Evolutionary conservation across 2,797 vertebrate genomes (phyloP).

Genomic region (Rhynchotus rufescens): DNA sequence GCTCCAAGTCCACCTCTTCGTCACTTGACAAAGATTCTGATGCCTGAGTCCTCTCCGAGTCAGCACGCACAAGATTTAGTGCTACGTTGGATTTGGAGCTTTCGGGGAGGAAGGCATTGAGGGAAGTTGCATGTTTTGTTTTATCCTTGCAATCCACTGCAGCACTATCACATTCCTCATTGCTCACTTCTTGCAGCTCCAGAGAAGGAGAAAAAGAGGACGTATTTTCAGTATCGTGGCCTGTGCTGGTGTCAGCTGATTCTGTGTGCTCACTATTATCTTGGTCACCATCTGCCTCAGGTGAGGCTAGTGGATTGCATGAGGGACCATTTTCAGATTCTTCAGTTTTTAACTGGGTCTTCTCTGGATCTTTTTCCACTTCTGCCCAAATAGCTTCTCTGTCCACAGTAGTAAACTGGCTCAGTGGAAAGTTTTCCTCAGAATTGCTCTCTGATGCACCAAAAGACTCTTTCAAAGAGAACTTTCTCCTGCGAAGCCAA

Average conservation of each 20-base stretch:
- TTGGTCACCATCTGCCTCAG: conserved; percentile 52
- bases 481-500: conserved; percentile 82
- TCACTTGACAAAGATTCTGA: conserved; percentile 97
- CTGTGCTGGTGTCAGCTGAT: conserved; percentile 90
- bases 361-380: conserved; percentile 87
- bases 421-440: conserved; percentile 79
- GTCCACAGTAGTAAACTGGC: conserved; percentile 86
- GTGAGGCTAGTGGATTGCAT: conserved; percentile 59
- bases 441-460: conserved; percentile 58
- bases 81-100: conserved; percentile 15
- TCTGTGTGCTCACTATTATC: conserved; percentile 92
- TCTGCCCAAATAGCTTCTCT: conserved; percentile 93
- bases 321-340: conserved; percentile 64
- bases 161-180: conserved; percentile 67
- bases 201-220: conserved; percentile 88
- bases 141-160: conserved; percentile 25
- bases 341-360: conserved; percentile 25
- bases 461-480: conserved; percentile 66
- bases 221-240: conserved; percentile 89
- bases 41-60: conserved; percentile 92
- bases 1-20: conserved; percentile 89
- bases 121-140: background rate
- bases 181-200: conserved; percentile 73
- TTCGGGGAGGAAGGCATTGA: conserved; percentile 42
- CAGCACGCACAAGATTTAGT: conserved; percentile 76